A percentile compares a stretch with the other conserved stretches of the same genome.
phyloP scores from a whole-genome alignment of 2,888 invertebrate genomes.

The Microplitis manilae region DNA sequence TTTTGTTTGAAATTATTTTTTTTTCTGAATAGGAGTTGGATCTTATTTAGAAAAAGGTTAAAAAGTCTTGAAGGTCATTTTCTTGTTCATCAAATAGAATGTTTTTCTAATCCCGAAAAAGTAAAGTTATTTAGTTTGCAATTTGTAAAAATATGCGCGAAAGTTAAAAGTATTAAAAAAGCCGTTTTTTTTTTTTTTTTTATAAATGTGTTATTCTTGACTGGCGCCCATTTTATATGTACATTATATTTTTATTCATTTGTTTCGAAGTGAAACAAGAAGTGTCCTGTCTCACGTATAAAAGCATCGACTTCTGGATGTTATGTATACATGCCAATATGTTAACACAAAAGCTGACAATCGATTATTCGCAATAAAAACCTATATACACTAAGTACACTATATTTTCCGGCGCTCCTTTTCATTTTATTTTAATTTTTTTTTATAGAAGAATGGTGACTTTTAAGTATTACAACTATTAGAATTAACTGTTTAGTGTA shows the following conservation, averaged over 20 bases:
- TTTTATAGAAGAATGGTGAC: slow-evolving; percentile 38
- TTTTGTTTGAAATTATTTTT: no score
- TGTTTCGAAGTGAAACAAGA: slow-evolving; percentile 4
- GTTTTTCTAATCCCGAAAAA: no score
- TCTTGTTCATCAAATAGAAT: no score
- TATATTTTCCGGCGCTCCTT: slow-evolving; percentile 33
- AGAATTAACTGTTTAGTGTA: slow-evolving; percentile 44
- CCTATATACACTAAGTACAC: background rate
- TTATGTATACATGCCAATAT: background rate
- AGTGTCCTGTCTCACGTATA: background rate
- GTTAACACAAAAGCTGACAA: slow-evolving; percentile 51
- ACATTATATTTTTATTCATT: background rate
- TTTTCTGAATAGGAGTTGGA: no score
- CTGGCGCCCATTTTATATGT: no score
- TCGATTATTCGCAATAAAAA: slow-evolving; percentile 52
- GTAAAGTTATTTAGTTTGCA: no score
- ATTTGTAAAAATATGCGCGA: no score
- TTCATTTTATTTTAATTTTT: slow-evolving; percentile 33
- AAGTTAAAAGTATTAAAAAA: no score
- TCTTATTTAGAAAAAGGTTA: background rate
- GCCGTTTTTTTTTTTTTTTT: no score
- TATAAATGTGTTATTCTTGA: no score
- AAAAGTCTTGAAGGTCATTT: background rate
- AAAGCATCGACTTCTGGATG: background rate
- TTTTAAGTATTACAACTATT: slow-evolving; percentile 34